Base-by-base conservation (phyloP, 1,140 invertebrate species). In the Bombus pyrosoma region DNA sequence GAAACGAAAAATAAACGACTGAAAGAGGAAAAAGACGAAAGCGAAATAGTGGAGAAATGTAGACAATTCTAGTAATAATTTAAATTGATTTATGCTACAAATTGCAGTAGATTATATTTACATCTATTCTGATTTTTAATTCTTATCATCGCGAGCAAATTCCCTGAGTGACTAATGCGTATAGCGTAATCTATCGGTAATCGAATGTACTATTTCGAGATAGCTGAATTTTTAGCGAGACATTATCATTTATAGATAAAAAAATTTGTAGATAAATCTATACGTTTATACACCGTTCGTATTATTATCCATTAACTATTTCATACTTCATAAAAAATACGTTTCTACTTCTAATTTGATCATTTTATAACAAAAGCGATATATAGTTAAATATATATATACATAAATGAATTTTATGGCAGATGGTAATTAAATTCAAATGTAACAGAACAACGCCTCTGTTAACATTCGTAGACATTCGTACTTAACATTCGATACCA, bases 401-500 rank as follows among this genome's bases (percentile, higher is more conserved):
- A 28, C 32, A 81, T 73, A 81, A 81, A 85, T 62, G 53, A 59
- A 39, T 66, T 74, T 37, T 81, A 85, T 74, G 78, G 77, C 77
- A 85, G 43, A 81, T 57, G 57, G 13, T 4, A n/a, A 39, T 41
- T 73, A 47, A 43, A 9, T 47, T 71, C 28, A 34, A 13, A n/a
- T 3, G 39, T 10, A 37, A 53, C 47, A 22, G 18, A 53, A 53
- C 47, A 53, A 53, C 47, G 6, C 1, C 18, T 53, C 47, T 53
- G 47, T 22, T 22, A 22, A 53, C 47, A 22, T 53, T 53, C 47
- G 47, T 53, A 53, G 6, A 53, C 47, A 53, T 22, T 53, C 47
- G 47, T 53, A 53, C 18, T 53, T 53, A 22, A 53, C 47, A 8
- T 8, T 53, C 47, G 18, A 22, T 53, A 53, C 47, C 22, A 74